Evolutionary conservation across 2,797 vertebrate genomes (phyloP).

Genomic region (Choloepus didactylus): DNA sequence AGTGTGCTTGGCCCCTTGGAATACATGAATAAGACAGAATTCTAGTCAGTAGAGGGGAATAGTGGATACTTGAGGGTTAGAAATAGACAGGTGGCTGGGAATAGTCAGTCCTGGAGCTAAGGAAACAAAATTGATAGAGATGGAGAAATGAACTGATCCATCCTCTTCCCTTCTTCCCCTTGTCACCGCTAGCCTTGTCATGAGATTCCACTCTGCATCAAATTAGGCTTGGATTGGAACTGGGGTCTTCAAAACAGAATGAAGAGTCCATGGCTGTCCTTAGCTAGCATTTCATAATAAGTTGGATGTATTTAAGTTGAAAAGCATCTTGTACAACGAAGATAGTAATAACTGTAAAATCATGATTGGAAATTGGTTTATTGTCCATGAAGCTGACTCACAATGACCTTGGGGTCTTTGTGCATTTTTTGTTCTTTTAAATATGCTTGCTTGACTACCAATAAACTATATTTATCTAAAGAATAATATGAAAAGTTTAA

Average conservation of each 20-base stretch:
- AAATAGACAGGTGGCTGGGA: background rate
- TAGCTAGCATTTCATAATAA: background rate
- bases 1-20: background rate
- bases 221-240: background rate
- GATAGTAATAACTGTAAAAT: slow-evolving; percentile 67
- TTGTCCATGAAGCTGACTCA: slow-evolving; percentile 57
- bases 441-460: slow-evolving; percentile 73
- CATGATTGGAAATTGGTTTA: slow-evolving; percentile 65
- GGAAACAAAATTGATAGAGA: background rate
- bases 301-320: background rate
- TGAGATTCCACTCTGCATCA: background rate
- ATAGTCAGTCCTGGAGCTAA: background rate
- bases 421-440: slow-evolving; percentile 72
- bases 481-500: slow-evolving; percentile 69
- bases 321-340: background rate
- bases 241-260: background rate
- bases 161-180: background rate
- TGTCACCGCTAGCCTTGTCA: background rate
- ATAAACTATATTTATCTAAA: slow-evolving; percentile 64
- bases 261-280: background rate
- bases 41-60: background rate
- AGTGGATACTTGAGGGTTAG: background rate
- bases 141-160: background rate
- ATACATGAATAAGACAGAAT: background rate
- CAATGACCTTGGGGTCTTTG: slow-evolving; percentile 68